Conservation (phyloP, 2,888 invertebrate genomes). For the Uropetala carovei region DNA sequence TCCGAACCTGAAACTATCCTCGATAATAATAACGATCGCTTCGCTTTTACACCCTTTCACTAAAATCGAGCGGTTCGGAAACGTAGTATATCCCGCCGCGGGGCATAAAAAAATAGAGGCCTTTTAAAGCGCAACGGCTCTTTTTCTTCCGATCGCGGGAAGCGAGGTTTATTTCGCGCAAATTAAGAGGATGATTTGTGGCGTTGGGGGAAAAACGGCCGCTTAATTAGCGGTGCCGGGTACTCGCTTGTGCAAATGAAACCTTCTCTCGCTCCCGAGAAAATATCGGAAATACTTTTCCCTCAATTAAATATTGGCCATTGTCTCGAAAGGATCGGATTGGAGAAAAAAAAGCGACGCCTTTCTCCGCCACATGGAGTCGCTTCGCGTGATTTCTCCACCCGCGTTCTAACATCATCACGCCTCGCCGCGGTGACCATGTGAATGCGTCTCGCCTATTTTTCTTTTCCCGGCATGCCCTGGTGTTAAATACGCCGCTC, state of each 20-base stretch:
- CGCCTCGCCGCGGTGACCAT: not conserved
- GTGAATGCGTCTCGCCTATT: not conserved
- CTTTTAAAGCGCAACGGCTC: not conserved
- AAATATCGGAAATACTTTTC: not conserved
- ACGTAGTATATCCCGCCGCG: not conserved
- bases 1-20: not conserved
- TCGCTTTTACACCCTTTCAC: not conserved
- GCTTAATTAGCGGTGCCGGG: conserved; percentile 50
- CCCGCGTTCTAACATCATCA: not conserved
- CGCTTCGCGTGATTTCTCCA: not conserved
- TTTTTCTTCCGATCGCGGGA: not conserved
- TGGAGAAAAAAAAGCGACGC: not conserved
- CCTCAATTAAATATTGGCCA: conserved; percentile 21
- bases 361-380: not conserved
- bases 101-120: not conserved
- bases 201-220: not conserved
- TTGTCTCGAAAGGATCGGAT: conserved; percentile 1
- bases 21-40: not conserved
- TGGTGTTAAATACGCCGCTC: no score
- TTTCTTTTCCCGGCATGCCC: no score
- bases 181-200: conserved; percentile 50
- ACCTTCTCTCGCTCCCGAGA: not conserved
- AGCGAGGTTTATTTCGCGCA: conserved; percentile 6
- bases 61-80: conserved; percentile 3
- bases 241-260: conserved; percentile 37